Evolutionary conservation across 2,888 invertebrate genomes (phyloP), one percentile per base, ranked within the genome.

Genomic region (Acrobasis repandana): DNA sequence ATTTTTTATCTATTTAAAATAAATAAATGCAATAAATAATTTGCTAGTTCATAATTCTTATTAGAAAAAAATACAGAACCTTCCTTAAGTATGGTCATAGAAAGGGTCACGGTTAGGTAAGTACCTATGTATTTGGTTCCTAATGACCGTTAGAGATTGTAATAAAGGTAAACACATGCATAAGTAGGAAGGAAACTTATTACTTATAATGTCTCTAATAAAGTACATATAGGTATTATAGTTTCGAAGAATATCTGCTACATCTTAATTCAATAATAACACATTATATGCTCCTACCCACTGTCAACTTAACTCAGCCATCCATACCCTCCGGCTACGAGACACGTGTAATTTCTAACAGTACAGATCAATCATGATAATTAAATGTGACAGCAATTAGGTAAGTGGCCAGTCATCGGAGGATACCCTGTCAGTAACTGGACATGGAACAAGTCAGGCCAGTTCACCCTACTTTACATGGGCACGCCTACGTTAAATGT

Each of bases 401-500:
- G 84, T 83, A 85, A 83, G 82, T 82, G 74, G 77, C 75, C 77
- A 80, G 72, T 69, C 71, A 74, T 74, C 74, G 71, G 74, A 73
- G 72, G 74, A 54, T 54, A 54, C 43, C 54, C 38, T 51, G 15
- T 34, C 73, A 61, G 61, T 61, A 56, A 65, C 58, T 62, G 65
- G 61, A 62, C 38, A 60, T 63, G 71, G 50, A 43, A 57, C 63
- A 49, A 46, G 62, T 65, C 65, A 62, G 67, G 61, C 61, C 63
- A 68, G 70, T 68, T 71, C 67, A 51, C 63, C 52, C 52, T 52
- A 70, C 72, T 85, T 84, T 80, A 80, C 85, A 86, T 88, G 85
- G 88, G 83, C 75, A 70, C 61, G 63, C 68, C 79, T 83, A 79
- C 88, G 82, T 73, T 69, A 75, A 79, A 82, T 85, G 79, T 80